A percentile compares a stretch with the other conserved stretches of the same genome.
Conservation (phyloP, 2,888 invertebrate genomes). For the Crossocerus cetratus region DNA sequence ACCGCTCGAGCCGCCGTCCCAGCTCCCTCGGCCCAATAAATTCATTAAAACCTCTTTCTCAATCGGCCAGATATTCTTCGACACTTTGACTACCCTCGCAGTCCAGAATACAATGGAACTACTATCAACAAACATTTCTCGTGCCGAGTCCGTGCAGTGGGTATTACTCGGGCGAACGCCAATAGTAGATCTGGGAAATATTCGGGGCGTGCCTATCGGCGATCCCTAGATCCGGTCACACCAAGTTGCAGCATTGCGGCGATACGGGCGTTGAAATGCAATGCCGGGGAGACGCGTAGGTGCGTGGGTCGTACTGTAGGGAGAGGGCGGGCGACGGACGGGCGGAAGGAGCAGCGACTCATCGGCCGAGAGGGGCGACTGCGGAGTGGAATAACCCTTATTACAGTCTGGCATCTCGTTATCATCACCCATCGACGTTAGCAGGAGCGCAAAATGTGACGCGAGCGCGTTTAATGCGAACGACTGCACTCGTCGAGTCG, state of each 20-base stretch:
- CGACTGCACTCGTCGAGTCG: constrained; percentile 46
- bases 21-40: too few species aligned
- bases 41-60: too few species aligned
- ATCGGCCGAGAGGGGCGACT: constrained; percentile 32
- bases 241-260: constrained; percentile 14
- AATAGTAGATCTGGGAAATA: too few species aligned
- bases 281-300: constrained; percentile 17
- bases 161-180: too few species aligned
- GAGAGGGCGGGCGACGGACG: constrained; percentile 14
- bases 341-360: constrained; percentile 27
- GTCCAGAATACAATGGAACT: too few species aligned
- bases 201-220: too few species aligned
- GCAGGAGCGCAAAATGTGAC: constrained; percentile 48
- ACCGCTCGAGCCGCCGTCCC: too few species aligned
- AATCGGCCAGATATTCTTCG: too few species aligned
- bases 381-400: constrained; percentile 46
- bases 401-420: constrained; percentile 54
- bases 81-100: too few species aligned
- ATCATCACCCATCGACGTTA: constrained; percentile 47
- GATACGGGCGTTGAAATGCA: constrained; percentile 17
- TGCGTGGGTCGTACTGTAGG: constrained; percentile 9
- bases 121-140: too few species aligned
- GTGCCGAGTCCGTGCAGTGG: too few species aligned
- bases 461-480: constrained; percentile 45
- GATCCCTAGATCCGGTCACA: too few species aligned